Evolutionary conservation across 92 coral and sea anemone species (phyloP).

Genomic region (Parazoanthus atlanticus): DNA sequence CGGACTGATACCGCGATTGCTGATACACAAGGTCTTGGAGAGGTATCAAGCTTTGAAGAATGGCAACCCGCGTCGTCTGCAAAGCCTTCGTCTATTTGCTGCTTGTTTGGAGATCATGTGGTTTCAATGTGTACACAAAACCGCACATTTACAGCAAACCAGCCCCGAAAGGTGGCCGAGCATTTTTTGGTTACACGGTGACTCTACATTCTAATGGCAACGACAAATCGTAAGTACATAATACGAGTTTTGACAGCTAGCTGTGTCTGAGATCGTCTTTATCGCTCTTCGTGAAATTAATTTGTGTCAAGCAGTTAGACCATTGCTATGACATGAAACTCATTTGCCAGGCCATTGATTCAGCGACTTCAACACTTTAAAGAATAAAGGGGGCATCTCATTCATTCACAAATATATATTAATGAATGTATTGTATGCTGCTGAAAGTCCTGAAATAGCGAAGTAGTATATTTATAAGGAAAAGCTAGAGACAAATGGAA

Average conservation of each 20-base stretch:
- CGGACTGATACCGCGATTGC: slow-evolving; percentile 18
- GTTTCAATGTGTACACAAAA: slow-evolving; percentile 38
- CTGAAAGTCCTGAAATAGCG: too few relatives aligned
- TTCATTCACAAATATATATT: background rate
- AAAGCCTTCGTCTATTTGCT: slow-evolving; percentile 25
- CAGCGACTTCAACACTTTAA: background rate
- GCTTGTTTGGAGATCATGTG: slow-evolving; percentile 3
- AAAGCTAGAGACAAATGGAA: background rate
- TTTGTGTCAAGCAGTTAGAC: slow-evolving; percentile 21
- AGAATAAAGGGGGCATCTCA: background rate
- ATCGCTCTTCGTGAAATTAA: slow-evolving; percentile 32
- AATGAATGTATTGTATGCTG: background rate
- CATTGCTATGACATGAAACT: background rate
- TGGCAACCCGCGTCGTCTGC: slow-evolving; percentile 17
- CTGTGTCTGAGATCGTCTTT: background rate
- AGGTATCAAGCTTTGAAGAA: background rate
- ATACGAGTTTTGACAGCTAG: background rate
- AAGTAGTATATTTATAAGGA: background rate
- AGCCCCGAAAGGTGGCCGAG: background rate
- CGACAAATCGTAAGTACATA: slow-evolving; percentile 10
- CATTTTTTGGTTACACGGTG: slow-evolving; percentile 37
- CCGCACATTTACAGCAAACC: slow-evolving; percentile 32
- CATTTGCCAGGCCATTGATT: background rate
- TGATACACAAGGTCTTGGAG: slow-evolving; percentile 10
- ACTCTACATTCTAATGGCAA: slow-evolving; percentile 16